Evolutionary conservation across 2,888 invertebrate species (phyloP), one percentile per base, ranked within the genome.

Genomic region (Alloplasta piceator): DNA sequence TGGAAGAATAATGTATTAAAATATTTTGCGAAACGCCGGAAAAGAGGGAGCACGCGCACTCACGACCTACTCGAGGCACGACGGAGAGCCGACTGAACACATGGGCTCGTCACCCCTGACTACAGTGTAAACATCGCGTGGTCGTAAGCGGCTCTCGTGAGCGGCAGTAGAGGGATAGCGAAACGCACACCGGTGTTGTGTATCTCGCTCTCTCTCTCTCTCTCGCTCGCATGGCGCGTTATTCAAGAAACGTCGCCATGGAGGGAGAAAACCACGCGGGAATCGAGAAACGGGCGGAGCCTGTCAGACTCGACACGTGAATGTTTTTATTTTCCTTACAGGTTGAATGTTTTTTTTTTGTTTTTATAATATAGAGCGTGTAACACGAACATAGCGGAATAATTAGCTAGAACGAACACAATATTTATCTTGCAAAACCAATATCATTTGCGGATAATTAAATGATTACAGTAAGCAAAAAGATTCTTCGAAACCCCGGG

Each of bases 71-170:
- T 83, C 87, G 86, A 84, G 80, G 86, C 87, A 79, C 87, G 83
- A 85, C 85, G 82, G 85, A 87, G 85, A 87, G 88, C 88, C 89
- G 89, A 91, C 91, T 90, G 89, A 91, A 90, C 90, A 89, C 89
- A 90, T 89, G 90, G 89, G 84, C 85, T 84, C 86, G 86, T 88
- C 84, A 84, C 83, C 83, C 88, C 83, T 87, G 88, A 82, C 87
- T 86, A 87, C 86, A 85, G 87, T 90, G 90, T 91, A 91, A 91
- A 91, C 90, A 91, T 86, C 86, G 87, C 85, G 81, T 72, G 58
- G 78, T 60, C 46, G 72, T 46, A 38, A 46, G 85, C 82, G 82
- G 80, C 70, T 52, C 77, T 48, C n/a, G 16, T 7, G 66, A 60
- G 66, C 41, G 71, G 72, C 36, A 14, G 70, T 26, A 10, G 60